Conservation (phyloP, 2,113 vertebrate genomes). For the Paradisaea rubra region DNA sequence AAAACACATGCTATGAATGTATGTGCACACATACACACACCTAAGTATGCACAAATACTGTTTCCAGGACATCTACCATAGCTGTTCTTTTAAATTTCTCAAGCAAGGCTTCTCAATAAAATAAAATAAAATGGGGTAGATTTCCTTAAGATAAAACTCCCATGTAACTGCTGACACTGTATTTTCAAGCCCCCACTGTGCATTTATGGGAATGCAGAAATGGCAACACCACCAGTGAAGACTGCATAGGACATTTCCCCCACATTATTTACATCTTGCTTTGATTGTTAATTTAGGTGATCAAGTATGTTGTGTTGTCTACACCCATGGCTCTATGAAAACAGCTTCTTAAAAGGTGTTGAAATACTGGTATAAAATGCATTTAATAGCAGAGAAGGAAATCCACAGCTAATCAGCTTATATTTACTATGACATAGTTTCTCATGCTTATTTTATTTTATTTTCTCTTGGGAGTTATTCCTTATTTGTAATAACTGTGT, state of each 20-base stretch:
- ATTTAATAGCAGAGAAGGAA: neutral
- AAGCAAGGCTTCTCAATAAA: neutral
- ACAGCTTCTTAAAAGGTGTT: neutral
- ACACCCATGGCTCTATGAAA: neutral
- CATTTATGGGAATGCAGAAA: accelerated
- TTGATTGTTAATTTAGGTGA: neutral
- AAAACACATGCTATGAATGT: neutral
- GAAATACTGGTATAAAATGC: neutral
- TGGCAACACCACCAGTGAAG: neutral
- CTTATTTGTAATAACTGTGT: neutral
- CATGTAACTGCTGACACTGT: neutral
- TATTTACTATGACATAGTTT: neutral
- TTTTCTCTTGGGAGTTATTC: neutral
- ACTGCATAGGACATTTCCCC: neutral
- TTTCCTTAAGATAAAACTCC: neutral
- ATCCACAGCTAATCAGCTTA: neutral
- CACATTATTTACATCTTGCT: neutral
- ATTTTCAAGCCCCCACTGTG: neutral
- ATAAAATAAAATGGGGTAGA: neutral
- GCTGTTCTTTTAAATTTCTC: neutral
- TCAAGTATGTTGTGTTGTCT: neutral
- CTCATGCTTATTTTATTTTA: neutral
- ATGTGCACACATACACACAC: neutral
- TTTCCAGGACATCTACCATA: neutral
- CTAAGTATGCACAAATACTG: neutral